Base-by-base conservation (phyloP, 2,797 vertebrate species). In the Anableps anableps region DNA sequence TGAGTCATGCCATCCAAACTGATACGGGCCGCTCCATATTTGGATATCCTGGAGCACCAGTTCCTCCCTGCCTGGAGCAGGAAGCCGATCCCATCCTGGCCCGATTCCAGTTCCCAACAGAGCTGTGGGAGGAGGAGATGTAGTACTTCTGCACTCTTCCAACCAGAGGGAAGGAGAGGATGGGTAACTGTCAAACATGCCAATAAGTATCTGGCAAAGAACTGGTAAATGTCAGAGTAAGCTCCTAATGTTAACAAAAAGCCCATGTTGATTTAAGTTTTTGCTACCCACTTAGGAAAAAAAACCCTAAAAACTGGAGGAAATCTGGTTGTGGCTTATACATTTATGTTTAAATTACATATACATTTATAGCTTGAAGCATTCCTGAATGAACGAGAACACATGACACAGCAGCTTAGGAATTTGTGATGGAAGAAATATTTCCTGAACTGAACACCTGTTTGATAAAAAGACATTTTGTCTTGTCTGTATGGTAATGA, bases 81-180 rank as follows among this genome's bases (percentile, higher is more conserved):
- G 95, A 96, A 95, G 93, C 94, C 95, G 47, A 91, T 95, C 95
- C 95, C 93, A 88, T 85, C 50, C 88, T 93, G 95, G 95, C 91
- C 6, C 26, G 34, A 75, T 31, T 95, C 95, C 95, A 95, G 86
- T 41, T 80, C 88, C 76, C 64, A 73, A 58, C 81, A 76, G 74
- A 80, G 86, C 85, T 74, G 86, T 86, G 84, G 87, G 85, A 89
- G 89, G 82, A 86, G 88, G 82, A 88, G 88, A 84, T 43, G 23
- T 17, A 45, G 68, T 3, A 23, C 68, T n/a, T 75, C 76, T 73
- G 78, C 74, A 48, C 85, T 83, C 81, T 82, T 66, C 74, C 82
- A 34, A 72, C 91, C 88, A 21, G 82, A 80, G 85, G 89, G 86
- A 72, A 81, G 82, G 83, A 80, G 80, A 83, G 86, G 80, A 82